Evolutionary conservation across 2,888 invertebrate genomes (phyloP).

Genomic region (Dexiosoma caninum): DNA sequence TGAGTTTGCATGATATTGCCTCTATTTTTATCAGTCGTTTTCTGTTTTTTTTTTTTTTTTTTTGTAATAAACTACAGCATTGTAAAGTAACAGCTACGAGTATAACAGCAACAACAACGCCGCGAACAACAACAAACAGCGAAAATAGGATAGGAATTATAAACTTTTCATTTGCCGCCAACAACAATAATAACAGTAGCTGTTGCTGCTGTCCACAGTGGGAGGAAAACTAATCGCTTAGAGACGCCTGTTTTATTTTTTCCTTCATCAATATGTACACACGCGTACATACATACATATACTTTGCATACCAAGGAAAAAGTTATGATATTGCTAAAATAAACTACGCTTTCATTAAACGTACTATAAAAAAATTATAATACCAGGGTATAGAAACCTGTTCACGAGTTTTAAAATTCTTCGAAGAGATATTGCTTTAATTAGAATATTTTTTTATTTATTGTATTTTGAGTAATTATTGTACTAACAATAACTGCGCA

Average conservation of each 20-base stretch:
- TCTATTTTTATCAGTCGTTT: constrained; percentile 41
- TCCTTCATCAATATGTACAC: background rate
- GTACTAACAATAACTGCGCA: too few species aligned
- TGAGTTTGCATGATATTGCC: constrained; percentile 59
- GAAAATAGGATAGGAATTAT: constrained; percentile 32
- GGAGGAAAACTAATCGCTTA: constrained; percentile 49
- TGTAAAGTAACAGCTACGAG: background rate
- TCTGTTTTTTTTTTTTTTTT: too few species aligned
- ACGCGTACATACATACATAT: background rate
- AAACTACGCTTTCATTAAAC: constrained; percentile 9
- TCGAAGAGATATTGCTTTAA: background rate
- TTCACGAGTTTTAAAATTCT: background rate
- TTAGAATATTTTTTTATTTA: background rate
- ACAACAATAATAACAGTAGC: constrained; percentile 44
- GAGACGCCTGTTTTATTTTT: constrained; percentile 34
- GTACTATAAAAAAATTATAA: background rate
- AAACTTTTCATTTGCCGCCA: constrained; percentile 44
- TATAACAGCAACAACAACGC: background rate
- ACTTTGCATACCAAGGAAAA: constrained; percentile 17
- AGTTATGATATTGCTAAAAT: constrained; percentile 19
- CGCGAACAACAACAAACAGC: background rate
- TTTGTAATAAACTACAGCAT: constrained; percentile 28
- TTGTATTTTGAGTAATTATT: too few species aligned
- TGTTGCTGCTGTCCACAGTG: constrained; percentile 21
- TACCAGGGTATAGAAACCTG: constrained; percentile 10